Evolutionary conservation across 2,888 invertebrate genomes (phyloP), one percentile per base, ranked within the genome.

Genomic region (Eremobia ochroleuca): DNA sequence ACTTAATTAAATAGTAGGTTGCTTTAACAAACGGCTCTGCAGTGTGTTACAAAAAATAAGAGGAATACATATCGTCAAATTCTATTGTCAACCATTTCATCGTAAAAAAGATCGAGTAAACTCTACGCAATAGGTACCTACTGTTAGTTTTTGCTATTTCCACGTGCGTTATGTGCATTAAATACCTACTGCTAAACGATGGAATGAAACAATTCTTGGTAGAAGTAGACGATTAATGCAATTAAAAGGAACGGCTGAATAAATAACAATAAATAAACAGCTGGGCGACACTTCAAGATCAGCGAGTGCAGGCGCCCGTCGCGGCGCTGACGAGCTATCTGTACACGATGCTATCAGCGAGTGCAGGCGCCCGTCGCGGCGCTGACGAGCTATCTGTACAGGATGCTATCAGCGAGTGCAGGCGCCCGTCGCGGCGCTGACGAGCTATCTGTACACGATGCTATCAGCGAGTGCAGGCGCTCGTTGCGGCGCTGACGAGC

Each of bases 241-340:
- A 88, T 89, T 89, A 86, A 81, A 79, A 70, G 40, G 43, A 80
- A 80, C 58, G 73, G 77, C 64, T 55, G 77, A 65, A 86, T 83
- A 85, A 89, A 89, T 82, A 85, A 85, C 79, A 49, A 77, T 62
- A 82, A 77, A 89, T 89, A 81, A 83, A 83, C 82, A 82, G 69
- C 73, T 15, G 28, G 64, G 64, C 31, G 88, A 88, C 88, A 89
- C 81, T 79, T 88, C 88, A 88, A 88, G 88, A 88, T 79, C 88
- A 87, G 72, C 88, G 67, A 70, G 86, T 76, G 64, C 58, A 15
- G 77, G 83, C 83, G 86, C 64, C 85, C 28, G 43, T 4, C 66
- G 81, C 31, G 34, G 59, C 73, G 40, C 59, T n/a, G 61, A 6
- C 73, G 43, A 37, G 66, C 21, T 58, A 6, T n/a, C 43, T 34